Percentiles rank a stretch among this genome's conserved stretches.
These are phyloP conservation scores for Psylliodes chrysocephalus DNA, from an alignment of 2,888 invertebrate genomes.

Conservation along the genomic window DNA sequence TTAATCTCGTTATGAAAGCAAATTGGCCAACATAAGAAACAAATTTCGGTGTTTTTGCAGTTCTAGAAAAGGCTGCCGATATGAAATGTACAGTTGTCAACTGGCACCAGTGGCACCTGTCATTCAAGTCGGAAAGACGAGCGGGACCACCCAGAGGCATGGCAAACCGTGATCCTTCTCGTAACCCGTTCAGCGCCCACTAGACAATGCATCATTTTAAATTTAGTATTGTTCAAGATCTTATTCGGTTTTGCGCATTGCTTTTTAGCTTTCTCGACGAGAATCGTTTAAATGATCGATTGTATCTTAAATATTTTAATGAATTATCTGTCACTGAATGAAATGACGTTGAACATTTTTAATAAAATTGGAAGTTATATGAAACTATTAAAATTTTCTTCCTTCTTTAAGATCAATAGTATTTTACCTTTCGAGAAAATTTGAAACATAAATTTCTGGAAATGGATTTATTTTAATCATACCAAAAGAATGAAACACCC, in stretches of 20 bases:
- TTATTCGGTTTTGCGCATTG: conserved; percentile 42
- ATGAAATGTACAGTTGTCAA: conserved; percentile 23
- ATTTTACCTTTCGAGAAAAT: too few species aligned
- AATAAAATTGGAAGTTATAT: too few species aligned
- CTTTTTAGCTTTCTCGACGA: conserved; percentile 7
- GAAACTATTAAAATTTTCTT: too few species aligned
- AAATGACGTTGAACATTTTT: too few species aligned
- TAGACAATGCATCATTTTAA: conserved; percentile 51
- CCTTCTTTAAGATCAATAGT: too few species aligned
- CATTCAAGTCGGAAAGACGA: conserved; percentile 20
- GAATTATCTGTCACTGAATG: too few species aligned
- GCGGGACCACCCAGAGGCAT: conserved; percentile 26
- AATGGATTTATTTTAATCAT: too few species aligned
- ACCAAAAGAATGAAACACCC: too few species aligned
- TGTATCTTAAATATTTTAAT: too few species aligned
- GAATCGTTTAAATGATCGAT: too few species aligned
- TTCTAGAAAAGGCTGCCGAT: conserved; percentile 9
- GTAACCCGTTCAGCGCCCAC: conserved; percentile 24
- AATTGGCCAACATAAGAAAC: not conserved
- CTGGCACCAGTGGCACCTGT: conserved; percentile 25
- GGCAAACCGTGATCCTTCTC: conserved; percentile 13
- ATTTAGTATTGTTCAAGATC: conserved; percentile 46
- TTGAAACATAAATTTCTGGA: too few species aligned
- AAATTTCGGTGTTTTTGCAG: conserved; percentile 18
- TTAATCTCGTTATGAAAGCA: not conserved